A percentile compares a stretch with the other conserved stretches of the same genome.
Evolutionary conservation across 2,888 invertebrate genomes (phyloP).

Genomic region (Conchocele bisecta): DNA sequence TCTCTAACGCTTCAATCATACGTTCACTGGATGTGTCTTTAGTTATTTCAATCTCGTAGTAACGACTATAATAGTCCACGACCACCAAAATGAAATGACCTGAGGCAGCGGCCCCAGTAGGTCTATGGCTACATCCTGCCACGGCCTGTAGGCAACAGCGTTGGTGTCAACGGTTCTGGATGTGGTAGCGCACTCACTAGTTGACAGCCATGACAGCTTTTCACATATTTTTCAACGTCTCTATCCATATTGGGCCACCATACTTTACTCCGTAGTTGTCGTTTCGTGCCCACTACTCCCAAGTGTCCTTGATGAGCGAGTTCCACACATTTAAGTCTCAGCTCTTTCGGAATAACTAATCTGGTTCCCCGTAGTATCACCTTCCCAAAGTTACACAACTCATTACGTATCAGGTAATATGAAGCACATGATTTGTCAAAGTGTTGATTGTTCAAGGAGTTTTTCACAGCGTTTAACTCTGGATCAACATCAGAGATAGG

Average conservation of each 20-base stretch:
- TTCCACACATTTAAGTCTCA: no score
- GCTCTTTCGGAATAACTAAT: no score
- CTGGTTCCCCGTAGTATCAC: no score
- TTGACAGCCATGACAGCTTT: conserved; percentile 52
- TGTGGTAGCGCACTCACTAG: conserved; percentile 12
- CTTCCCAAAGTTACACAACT: no score
- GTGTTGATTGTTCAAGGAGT: no score
- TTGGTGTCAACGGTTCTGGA: conserved; percentile 42
- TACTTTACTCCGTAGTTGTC: no score
- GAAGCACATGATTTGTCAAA: no score
- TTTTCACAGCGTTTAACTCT: no score
- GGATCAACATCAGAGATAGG: no score
- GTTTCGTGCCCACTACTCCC: no score
- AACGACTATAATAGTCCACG: conserved; percentile 23
- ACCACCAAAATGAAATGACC: conserved; percentile 10
- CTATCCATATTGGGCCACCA: conserved; percentile 66
- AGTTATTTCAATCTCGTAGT: conserved; percentile 1
- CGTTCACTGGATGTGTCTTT: conserved; percentile 3
- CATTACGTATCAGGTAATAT: no score
- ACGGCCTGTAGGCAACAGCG: conserved; percentile 36
- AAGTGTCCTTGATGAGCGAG: no score
- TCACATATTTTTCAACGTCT: conserved; percentile 41
- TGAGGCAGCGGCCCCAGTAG: conserved; percentile 32
- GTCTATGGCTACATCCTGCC: conserved; percentile 36
- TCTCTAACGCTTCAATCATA: neutral